Base-by-base conservation (phyloP, 2,797 vertebrate genomes). In the Notolepis coatsorum region DNA sequence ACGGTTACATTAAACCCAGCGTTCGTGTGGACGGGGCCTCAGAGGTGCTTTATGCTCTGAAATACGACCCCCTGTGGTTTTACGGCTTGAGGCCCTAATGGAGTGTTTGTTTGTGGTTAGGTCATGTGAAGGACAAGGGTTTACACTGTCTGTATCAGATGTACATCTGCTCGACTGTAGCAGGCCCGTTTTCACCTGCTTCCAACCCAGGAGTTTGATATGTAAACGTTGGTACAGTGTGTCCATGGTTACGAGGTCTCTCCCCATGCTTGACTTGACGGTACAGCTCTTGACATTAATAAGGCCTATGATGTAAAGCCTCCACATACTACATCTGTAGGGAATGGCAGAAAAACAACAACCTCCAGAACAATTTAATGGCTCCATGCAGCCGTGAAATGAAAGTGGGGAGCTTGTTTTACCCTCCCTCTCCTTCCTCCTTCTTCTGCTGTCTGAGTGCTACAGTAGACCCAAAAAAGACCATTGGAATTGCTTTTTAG, bases 51-150 rank as follows among this genome's bases (percentile, higher is more conserved):
- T 73, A 71, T 66, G 50, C 8, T 25, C 67, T 72, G 65, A 78
- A 71, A 71, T 54, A 41, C 25, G 0, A 42, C 78, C 81, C 68
- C 75, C 49, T 31, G 54, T 58, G 80, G 38, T 65, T 73, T 82
- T 50, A 77, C 75, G 75, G 76, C 75, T 63, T 76, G 31, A 15
- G 55, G 76, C 73, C 46, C 67, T 83, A 82, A 84, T 86, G 77
- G 72, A 73, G 38, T 76, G 59, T 79, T 6, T 20, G 15, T 41
- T 82, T 75, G 77, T 62, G 71, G 46, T 80, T 25, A 51, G 85
- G 87, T 85, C 77, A 76, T 21, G 49, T 79, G 79, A 88, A 90
- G 83, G 86, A 84, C 86, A 79, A 20, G 15, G 8, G 35, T 37
- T 12, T 10, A 38, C 17, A 8, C 13, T 53, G 23, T 39, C 13